Percentiles rank a stretch among this genome's conserved stretches.
phyloP scores from a whole-genome alignment of 2,797 vertebrate species.

The Kryptopterus vitreolus region DNA sequence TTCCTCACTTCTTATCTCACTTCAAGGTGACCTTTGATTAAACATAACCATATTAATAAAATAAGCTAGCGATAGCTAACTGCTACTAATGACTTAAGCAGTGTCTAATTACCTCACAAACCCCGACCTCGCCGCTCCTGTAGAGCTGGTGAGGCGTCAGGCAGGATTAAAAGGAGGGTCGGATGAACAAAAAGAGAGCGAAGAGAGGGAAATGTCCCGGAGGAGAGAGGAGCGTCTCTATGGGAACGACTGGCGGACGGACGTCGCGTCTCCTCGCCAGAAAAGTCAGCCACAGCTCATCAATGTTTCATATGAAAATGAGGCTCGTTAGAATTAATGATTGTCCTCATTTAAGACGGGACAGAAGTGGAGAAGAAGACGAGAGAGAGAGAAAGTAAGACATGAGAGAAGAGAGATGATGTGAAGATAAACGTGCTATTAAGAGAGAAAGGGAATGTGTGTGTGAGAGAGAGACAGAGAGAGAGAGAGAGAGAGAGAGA shows the following conservation, averaged over 20 bases:
- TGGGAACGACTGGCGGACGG: not conserved
- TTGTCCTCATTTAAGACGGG: constrained; percentile 47
- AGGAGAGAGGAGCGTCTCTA: constrained; percentile 2
- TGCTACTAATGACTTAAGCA: too few relatives aligned
- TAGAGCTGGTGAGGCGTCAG: not conserved
- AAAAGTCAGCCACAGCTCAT: constrained; percentile 55
- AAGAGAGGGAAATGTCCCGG: not conserved
- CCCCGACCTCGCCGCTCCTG: not conserved
- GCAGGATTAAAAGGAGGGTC: not conserved
- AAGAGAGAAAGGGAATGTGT: not conserved
- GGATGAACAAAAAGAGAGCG: not conserved
- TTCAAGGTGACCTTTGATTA: too few relatives aligned
- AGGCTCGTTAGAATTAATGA: constrained; percentile 56
- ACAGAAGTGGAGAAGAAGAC: not conserved
- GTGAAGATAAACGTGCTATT: not conserved
- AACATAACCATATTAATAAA: too few relatives aligned
- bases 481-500: too few relatives aligned
- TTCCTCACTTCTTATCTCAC: too few relatives aligned
- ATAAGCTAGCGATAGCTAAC: too few relatives aligned
- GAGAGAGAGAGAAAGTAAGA: not conserved
- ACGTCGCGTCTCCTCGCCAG: not conserved
- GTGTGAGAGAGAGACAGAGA: too few relatives aligned
- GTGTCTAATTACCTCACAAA: not conserved
- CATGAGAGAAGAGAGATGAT: not conserved
- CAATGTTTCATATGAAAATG: constrained; percentile 64